A percentile compares a stretch with the other conserved stretches of the same genome.
Conservation (phyloP, 1,140 invertebrate genomes). For the Leptinotarsa defecta region DNA sequence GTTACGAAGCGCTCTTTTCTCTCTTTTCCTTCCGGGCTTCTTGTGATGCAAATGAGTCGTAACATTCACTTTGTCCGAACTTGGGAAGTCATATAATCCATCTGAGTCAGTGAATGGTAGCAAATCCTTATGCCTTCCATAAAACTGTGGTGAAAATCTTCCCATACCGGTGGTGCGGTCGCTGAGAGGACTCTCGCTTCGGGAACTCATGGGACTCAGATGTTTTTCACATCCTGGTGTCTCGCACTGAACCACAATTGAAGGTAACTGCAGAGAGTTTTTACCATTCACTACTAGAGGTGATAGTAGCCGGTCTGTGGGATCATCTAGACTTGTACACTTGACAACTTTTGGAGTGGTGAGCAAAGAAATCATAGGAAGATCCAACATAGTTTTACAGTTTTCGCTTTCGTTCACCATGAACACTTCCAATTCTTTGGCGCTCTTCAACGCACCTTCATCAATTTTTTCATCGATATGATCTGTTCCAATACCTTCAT, state of each 20-base stretch:
- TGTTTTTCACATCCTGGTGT: conserved; percentile 60
- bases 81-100: conserved; percentile 76
- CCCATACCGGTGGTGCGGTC: conserved; percentile 66
- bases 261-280: conserved; percentile 62
- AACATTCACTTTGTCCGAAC: conserved; percentile 65
- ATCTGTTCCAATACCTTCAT: conserved; percentile 73
- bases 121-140: conserved; percentile 64
- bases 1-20: conserved; percentile 48
- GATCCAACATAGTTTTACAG: conserved; percentile 47
- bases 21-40: conserved; percentile 61
- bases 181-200: conserved; percentile 76
- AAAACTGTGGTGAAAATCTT: conserved; percentile 71
- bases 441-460: conserved; percentile 65
- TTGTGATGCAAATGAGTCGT: conserved; percentile 53
- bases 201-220: conserved; percentile 73
- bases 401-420: conserved; percentile 57
- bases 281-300: conserved; percentile 36
- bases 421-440: conserved; percentile 68
- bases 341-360: conserved; percentile 37
- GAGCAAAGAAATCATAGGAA: conserved; percentile 53
- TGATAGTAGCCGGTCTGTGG: conserved; percentile 55
- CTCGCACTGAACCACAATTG: conserved; percentile 65
- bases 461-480: conserved; percentile 68
- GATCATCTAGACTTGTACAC: conserved; percentile 43
- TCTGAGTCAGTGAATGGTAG: conserved; percentile 76